Conservation (phyloP, 2,797 vertebrate genomes). For the Alca torda region DNA sequence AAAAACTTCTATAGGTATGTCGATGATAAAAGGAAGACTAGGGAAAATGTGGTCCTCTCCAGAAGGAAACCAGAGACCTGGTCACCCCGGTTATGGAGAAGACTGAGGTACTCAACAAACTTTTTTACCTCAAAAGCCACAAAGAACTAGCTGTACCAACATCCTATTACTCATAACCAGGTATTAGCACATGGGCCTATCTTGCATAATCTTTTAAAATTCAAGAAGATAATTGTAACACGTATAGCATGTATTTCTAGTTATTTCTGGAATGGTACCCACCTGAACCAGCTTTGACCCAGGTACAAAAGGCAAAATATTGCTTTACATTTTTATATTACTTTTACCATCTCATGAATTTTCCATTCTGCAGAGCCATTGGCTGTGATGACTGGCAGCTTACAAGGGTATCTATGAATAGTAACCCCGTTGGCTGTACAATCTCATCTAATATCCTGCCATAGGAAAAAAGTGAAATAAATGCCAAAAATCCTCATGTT, state of each 20-base stretch:
- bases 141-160: not conserved
- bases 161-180: not conserved
- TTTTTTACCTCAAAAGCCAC: not conserved
- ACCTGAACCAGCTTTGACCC: not conserved
- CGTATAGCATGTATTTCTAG: not conserved
- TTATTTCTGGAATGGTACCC: not conserved
- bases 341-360: not conserved
- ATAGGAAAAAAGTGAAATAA: not conserved
- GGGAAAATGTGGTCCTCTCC: not conserved
- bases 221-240: not conserved
- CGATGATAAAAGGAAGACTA: not conserved
- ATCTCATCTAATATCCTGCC: not conserved
- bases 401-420: conserved; percentile 3
- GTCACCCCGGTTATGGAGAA: not conserved
- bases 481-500: not conserved
- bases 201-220: not conserved
- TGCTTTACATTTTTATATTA: not conserved
- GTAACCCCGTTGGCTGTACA: not conserved
- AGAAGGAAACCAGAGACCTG: too few relatives aligned
- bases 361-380: not conserved
- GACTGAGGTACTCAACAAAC: not conserved
- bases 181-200: not conserved
- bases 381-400: conserved; percentile 16
- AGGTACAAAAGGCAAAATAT: not conserved
- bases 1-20: not conserved